These are phyloP conservation scores for Laticauda laticaudata DNA, from an alignment of 2,113 vertebrate genomes.

Conservation along the genomic window DNA sequence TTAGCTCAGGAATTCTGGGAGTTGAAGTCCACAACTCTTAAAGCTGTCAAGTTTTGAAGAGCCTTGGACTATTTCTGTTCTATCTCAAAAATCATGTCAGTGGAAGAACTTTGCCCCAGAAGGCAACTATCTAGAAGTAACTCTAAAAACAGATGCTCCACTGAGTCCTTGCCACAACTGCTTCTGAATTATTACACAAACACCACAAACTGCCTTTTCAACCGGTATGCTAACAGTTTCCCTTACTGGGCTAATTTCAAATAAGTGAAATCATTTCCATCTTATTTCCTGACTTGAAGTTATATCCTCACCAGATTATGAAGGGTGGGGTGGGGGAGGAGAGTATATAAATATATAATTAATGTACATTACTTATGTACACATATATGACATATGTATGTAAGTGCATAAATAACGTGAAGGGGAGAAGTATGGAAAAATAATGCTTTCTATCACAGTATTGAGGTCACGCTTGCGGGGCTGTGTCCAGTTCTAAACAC, in stretches of 20 bases:
- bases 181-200: background rate
- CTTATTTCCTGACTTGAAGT: background rate
- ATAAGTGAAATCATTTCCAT: background rate
- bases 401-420: background rate
- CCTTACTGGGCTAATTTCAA: background rate
- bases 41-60: too few species aligned
- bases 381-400: background rate
- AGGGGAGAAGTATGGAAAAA: background rate
- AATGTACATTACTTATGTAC: background rate
- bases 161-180: background rate
- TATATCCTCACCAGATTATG: background rate
- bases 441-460: background rate
- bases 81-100: rapidly evolving
- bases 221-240: background rate
- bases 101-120: slow-evolving; percentile 15
- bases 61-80: too few species aligned
- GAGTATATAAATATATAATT: background rate
- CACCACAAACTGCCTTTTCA: background rate
- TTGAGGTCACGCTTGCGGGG: too few species aligned
- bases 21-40: too few species aligned
- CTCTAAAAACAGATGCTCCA: background rate
- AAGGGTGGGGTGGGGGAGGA: background rate
- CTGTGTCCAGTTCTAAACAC: too few species aligned
- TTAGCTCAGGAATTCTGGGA: too few species aligned
- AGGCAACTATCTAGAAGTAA: background rate